Conservation (phyloP, 2,888 invertebrate genomes). For the Sesia bembeciformis region DNA sequence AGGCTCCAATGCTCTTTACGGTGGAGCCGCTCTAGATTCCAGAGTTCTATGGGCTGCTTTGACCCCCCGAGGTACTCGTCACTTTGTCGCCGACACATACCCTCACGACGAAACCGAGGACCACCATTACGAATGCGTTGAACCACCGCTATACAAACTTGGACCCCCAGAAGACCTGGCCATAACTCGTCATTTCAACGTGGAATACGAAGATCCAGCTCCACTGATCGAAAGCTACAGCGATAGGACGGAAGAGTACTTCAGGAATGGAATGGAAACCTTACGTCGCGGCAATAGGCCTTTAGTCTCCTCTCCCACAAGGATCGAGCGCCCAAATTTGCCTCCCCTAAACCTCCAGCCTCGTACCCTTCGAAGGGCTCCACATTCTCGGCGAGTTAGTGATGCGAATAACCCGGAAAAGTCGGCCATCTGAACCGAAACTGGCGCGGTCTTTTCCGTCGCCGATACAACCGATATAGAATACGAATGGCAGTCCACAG, state of each 20-base stretch:
- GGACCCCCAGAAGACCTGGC: conserved; percentile 62
- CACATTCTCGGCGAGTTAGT: conserved; percentile 65
- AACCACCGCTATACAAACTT: conserved; percentile 69
- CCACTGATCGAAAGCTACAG: conserved; percentile 84
- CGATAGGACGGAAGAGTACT: conserved; percentile 60
- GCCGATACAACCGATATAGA: conserved; percentile 63
- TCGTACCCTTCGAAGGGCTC: conserved; percentile 64
- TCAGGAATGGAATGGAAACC: conserved; percentile 60
- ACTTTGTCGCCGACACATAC: conserved; percentile 81
- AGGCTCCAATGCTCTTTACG: conserved; percentile 60
- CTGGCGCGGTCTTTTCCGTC: conserved; percentile 71
- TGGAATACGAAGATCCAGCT: conserved; percentile 87
- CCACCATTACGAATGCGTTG: conserved; percentile 82
- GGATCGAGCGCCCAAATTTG: conserved; percentile 87
- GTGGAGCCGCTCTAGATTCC: conserved; percentile 76
- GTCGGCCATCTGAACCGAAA: conserved; percentile 69
- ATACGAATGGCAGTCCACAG: conserved; percentile 55
- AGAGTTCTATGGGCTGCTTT: conserved; percentile 88
- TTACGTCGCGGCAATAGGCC: conserved; percentile 74
- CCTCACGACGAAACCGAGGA: conserved; percentile 77
- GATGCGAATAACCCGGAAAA: conserved; percentile 64
- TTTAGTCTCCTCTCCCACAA: conserved; percentile 84
- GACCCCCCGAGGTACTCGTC: conserved; percentile 86
- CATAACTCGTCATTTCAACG: conserved; percentile 85
- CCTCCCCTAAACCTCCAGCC: conserved; percentile 83